These are phyloP conservation scores for Florisuga fusca DNA, from an alignment of 2,797 vertebrate species.

Conservation along the genomic window DNA sequence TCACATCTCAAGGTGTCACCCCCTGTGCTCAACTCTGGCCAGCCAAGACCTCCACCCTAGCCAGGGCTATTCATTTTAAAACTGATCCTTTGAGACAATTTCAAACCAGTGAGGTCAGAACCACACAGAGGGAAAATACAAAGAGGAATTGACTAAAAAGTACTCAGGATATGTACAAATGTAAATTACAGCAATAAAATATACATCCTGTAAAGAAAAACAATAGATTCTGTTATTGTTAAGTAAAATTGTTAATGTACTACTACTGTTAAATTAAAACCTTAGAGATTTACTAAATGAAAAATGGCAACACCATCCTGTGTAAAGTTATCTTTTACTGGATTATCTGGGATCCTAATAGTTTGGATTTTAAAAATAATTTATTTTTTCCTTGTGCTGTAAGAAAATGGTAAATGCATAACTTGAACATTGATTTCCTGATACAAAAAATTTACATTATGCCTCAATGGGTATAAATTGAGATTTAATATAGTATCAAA, in stretches of 20 bases:
- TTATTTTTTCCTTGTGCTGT: not conserved
- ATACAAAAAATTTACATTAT: not conserved
- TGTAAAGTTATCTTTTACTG: not conserved
- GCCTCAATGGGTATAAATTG: not conserved
- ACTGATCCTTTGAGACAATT: no score
- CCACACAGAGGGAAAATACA: not conserved
- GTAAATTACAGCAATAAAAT: not conserved
- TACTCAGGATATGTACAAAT: not conserved
- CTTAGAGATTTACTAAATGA: not conserved
- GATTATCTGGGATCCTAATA: not conserved
- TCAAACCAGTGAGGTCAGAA: no score
- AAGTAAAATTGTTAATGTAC: not conserved
- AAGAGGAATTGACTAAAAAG: not conserved
- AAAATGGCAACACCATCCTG: not conserved
- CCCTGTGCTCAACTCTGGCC: no score
- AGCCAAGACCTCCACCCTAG: no score
- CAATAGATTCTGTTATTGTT: not conserved
- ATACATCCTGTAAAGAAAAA: not conserved
- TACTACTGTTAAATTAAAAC: not conserved
- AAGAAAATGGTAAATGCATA: not conserved
- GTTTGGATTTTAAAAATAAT: not conserved
- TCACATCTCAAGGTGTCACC: no score
- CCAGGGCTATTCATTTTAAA: no score
- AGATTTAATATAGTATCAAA: not conserved
- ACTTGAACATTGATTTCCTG: not conserved